Percentiles rank a stretch among this genome's conserved stretches.
phyloP scores from a whole-genome alignment of 2,113 vertebrate genomes.

The Baryphthengus martii region DNA sequence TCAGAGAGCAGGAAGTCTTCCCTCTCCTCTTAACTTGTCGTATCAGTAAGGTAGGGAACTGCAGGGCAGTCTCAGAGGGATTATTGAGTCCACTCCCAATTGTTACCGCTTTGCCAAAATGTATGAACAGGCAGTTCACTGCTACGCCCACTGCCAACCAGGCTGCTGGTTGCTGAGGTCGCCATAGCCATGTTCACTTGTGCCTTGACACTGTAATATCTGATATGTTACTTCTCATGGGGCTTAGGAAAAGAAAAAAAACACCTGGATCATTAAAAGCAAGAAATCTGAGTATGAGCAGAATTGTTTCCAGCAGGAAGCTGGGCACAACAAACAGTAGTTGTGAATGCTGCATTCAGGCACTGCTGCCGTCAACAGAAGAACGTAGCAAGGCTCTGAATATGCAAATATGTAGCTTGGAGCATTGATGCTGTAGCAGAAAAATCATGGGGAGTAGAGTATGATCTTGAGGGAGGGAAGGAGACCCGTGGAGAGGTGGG shows the following conservation, averaged over 20 bases:
- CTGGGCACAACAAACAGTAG: neutral
- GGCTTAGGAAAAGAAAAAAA: neutral
- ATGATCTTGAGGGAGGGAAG: rapidly evolving
- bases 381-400: neutral
- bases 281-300: neutral
- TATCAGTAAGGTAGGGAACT: neutral
- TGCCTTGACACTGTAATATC: neutral
- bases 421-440: rapidly evolving
- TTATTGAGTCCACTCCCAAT: neutral
- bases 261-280: rapidly evolving
- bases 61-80: neutral
- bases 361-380: neutral
- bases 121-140: neutral
- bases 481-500: neutral
- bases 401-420: neutral
- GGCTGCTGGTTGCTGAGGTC: neutral
- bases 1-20: neutral
- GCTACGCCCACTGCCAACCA: neutral
- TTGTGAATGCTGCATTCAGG: neutral
- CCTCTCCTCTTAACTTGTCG: neutral
- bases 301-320: neutral
- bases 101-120: neutral
- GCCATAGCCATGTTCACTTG: rapidly evolving
- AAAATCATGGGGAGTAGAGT: neutral
- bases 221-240: neutral